Conservation (phyloP, 2,113 vertebrate species). For the Panthera uncia region DNA sequence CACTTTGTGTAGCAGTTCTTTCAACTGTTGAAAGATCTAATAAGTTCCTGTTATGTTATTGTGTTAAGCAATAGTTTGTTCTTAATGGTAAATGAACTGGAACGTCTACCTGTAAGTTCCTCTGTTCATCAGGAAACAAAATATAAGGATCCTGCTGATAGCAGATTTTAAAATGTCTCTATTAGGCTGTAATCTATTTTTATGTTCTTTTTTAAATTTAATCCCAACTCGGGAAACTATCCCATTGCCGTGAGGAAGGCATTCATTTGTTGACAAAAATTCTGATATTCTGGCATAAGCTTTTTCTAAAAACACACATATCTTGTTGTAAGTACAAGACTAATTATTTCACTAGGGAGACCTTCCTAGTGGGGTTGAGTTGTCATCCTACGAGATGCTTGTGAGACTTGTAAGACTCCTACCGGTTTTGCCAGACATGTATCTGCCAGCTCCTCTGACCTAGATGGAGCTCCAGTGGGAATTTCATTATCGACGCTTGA, state of each 20-base stretch:
- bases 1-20: background rate
- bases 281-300: background rate
- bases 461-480: background rate
- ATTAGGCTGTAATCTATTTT: background rate
- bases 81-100: conserved; percentile 7
- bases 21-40: conserved; percentile 27
- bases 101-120: background rate
- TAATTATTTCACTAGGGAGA: background rate
- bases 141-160: background rate
- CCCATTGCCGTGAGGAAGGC: background rate
- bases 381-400: conserved; percentile 17
- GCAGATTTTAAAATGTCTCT: conserved; percentile 16
- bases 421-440: conserved; percentile 15
- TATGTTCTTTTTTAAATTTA: conserved; percentile 4
- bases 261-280: conserved; percentile 37
- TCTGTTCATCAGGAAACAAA: conserved; percentile 18
- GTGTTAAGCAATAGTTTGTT: background rate
- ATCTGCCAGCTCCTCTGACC: background rate
- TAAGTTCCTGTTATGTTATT: background rate
- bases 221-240: background rate
- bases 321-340: background rate
- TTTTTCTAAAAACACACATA: conserved; percentile 19
- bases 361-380: background rate
- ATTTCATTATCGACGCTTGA: conserved; percentile 15
- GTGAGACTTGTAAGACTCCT: background rate